Conservation (phyloP, 2,888 invertebrate species). For the Zaprionus bogoriensis region DNA sequence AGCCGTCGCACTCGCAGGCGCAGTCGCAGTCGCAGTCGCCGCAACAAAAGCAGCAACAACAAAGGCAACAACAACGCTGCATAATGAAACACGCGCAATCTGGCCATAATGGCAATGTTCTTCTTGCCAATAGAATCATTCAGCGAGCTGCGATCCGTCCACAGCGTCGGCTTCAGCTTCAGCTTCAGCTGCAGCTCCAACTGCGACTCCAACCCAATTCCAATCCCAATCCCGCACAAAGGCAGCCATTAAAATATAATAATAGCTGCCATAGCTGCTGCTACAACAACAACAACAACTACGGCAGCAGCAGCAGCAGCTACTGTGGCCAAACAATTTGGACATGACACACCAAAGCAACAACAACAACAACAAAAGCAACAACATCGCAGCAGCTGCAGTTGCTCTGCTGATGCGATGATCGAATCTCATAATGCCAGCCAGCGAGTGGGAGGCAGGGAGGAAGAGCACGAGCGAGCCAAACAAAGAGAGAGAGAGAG, state of each 20-base stretch:
- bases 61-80: constrained; percentile 33
- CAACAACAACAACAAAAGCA: constrained; percentile 24
- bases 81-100: constrained; percentile 71
- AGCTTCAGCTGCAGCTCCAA: background rate
- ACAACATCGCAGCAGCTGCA: constrained; percentile 22
- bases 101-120: constrained; percentile 62
- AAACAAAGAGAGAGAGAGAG: background rate
- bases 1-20: constrained; percentile 19
- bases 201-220: constrained; percentile 26
- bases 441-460: constrained; percentile 4
- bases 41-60: constrained; percentile 7
- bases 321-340: constrained; percentile 71
- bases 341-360: constrained; percentile 60
- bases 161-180: background rate
- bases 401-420: constrained; percentile 44
- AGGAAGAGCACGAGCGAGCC: too few relatives aligned
- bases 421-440: constrained; percentile 76
- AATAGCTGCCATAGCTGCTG: constrained; percentile 57
- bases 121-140: constrained; percentile 54
- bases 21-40: constrained; percentile 36
- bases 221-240: constrained; percentile 65
- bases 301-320: constrained; percentile 20
- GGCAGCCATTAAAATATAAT: constrained; percentile 76
- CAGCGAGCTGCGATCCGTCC: constrained; percentile 18
- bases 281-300: constrained; percentile 16